A percentile compares a stretch with the other conserved stretches of the same genome.
Conservation (phyloP, 2,888 invertebrate genomes). For the Troides helena region DNA sequence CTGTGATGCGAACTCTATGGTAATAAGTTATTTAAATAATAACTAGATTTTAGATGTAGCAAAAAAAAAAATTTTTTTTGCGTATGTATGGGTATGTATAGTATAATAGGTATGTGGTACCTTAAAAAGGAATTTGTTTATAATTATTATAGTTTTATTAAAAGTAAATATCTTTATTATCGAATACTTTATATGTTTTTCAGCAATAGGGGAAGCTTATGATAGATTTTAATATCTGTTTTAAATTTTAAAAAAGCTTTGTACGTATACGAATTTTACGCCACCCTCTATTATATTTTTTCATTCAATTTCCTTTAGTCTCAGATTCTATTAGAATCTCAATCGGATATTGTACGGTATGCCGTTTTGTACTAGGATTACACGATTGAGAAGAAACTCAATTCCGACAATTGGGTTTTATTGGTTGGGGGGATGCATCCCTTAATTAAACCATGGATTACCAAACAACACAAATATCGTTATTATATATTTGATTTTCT, state of each 20-base stretch:
- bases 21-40: no score
- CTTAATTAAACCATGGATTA: not conserved
- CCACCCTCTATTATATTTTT: not conserved
- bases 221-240: not conserved
- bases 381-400: not conserved
- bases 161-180: not conserved
- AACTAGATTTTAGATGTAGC: no score
- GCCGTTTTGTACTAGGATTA: not conserved
- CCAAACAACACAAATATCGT: not conserved
- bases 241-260: not conserved
- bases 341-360: not conserved
- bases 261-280: not conserved
- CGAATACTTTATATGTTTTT: not conserved
- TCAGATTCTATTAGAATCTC: slow-evolving; percentile 3
- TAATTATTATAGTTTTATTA: no score
- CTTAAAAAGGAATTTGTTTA: no score
- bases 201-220: not conserved
- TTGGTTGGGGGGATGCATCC: no score
- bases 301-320: not conserved
- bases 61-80: no score
- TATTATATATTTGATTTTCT: no score
- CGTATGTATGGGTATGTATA: no score
- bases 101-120: no score
- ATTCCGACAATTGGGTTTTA: not conserved
- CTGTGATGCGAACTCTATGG: no score